Evolutionary conservation across 1,140 invertebrate species (phyloP), one percentile per base, ranked within the genome.

Genomic region (Teleopsis dalmanni): DNA sequence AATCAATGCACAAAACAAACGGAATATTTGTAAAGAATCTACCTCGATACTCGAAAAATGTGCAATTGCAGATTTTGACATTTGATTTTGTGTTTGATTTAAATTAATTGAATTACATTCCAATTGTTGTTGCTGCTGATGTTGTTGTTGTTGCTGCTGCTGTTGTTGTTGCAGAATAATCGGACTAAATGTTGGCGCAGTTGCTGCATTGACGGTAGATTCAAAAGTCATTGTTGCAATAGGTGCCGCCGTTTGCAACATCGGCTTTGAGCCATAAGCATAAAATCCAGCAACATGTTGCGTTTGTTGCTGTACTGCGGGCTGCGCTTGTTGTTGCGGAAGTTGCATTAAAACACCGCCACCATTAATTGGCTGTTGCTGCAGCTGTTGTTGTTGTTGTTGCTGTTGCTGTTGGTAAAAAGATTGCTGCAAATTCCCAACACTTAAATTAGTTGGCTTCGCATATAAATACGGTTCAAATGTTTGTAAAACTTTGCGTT

Each of bases 391-490:
- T 44, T 67, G 64, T 48, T 65, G 50, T 14, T 46, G 36, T 23
- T 43, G 49, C 22, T 47, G 45, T 25, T 52, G 50, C 16, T 45
- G 31, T 9, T 38, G 43, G 7, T 33, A 35, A 16, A 46, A 22
- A 25, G 22, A 31, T 38, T 52, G 50, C 7, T 48, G 47, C 27
- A 48, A 26, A 21, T 19, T 41, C 4, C 44, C 36, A 4, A 16
- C 16, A 7, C 25, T 21, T 23, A 40, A 53, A 53, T 52, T 63
- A 41, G 19, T 33, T 22, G 62, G 58, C 38, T 62, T 59, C 35
- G 57, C 56, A 54, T 62, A 68, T 21, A 57, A 57, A 55, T 65
- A 70, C 18, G 66, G 62, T 60, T 70, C 66, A 41, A 69, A 70
- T 51, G 63, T 65, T 50, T 65, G 63, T 33, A 70, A 51, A 21